phyloP scores from a whole-genome alignment of 2,888 invertebrate species.

The Scaptomyza flava region DNA sequence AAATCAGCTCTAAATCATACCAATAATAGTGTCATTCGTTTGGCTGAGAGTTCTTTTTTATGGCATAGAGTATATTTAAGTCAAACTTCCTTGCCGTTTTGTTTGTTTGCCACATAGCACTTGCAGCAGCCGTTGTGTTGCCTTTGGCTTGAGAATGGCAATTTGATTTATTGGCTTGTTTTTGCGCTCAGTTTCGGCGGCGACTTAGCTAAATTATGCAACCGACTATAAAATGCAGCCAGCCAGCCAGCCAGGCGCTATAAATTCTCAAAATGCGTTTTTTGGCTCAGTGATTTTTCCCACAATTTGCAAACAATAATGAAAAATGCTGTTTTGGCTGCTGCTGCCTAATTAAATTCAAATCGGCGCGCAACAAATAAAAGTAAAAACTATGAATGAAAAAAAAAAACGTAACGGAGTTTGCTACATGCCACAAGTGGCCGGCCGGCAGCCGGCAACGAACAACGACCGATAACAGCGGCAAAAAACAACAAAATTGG shows the following conservation, averaged over 20 bases:
- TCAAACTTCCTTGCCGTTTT: not conserved
- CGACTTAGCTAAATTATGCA: conserved; percentile 65
- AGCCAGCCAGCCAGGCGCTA: conserved; percentile 58
- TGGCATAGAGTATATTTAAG: conserved; percentile 26
- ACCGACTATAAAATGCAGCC: conserved; percentile 67
- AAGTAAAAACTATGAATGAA: conserved; percentile 44
- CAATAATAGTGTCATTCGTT: not conserved
- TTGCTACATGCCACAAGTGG: conserved; percentile 71
- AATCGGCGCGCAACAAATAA: conserved; percentile 62
- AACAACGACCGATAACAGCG: conserved; percentile 70
- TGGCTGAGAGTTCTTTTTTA: no score
- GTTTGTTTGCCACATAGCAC: conserved; percentile 39
- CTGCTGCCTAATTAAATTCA: conserved; percentile 67
- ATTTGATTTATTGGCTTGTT: conserved; percentile 77
- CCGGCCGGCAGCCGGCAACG: conserved; percentile 63
- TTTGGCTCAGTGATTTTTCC: conserved; percentile 70
- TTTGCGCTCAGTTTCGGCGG: conserved; percentile 57
- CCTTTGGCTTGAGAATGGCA: conserved; percentile 75
- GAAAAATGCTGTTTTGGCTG: conserved; percentile 51
- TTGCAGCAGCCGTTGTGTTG: conserved; percentile 55
- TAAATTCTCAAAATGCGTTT: conserved; percentile 65
- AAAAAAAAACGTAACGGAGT: conserved; percentile 12
- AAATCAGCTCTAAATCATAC: not conserved
- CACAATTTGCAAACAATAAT: conserved; percentile 81
- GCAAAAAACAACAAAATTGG: conserved; percentile 61